Base-by-base conservation (phyloP, 1,140 invertebrate species). In the Lepidurus arcticus region DNA sequence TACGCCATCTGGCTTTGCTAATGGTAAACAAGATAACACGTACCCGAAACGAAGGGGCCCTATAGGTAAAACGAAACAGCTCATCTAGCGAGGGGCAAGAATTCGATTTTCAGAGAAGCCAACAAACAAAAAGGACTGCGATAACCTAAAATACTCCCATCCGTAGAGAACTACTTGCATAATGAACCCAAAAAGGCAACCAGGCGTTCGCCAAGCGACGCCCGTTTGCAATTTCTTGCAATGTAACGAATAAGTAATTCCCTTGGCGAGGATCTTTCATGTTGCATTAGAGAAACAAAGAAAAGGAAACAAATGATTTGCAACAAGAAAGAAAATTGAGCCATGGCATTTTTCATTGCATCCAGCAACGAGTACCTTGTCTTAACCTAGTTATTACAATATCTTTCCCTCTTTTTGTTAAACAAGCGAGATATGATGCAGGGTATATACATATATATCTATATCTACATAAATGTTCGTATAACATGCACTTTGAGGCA, bases 321-420 rank as follows among this genome's bases (percentile, higher is more conserved):
- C 16, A 65, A 65, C 53, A n/a, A 65, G 8, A 65, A 13, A 21
- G 53, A 65, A 21, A 65, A 21, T 65, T 13, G 53, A 65, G 53
- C 53, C 21, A 21, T 65, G 53, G 53, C 53, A 13, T 65, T 65
- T 16, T 65, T 65, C 53, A 65, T 21, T 65, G 53, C 53, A 65
- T 65, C 53, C 53, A 65, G 21, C 53, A 65, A 65, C 53, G 53
- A 65, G 53, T 65, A 65, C 53, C 53, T 65, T 65, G 53, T 65
- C 53, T 65, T 65, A 65, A 65, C 53, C 53, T 65, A 65, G 53
- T 65, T 65, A 13, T 65, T 65, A 65, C 53, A 13, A 65, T 16
- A n/a, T 65, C 6, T 65, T 65, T 65, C 53, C 53, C 53, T 65
- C 21, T 65, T 65, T 65, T 7, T 65, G 53, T 65, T 65, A n/a